Evolutionary conservation across 2,113 vertebrate genomes (phyloP).

Genomic region (Dascyllus trimaculatus): DNA sequence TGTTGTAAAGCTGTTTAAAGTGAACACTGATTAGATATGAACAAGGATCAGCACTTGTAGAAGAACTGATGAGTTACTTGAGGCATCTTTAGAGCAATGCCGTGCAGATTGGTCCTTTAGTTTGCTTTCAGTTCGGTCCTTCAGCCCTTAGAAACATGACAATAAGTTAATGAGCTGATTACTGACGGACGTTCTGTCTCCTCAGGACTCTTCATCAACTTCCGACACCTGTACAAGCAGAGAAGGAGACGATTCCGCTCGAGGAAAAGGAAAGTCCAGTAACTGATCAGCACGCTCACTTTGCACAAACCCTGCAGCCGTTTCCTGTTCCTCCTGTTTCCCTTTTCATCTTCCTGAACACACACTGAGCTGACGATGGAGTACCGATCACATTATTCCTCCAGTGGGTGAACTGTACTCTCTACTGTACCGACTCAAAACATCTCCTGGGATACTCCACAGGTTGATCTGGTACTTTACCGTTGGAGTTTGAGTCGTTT

Average conservation of each 20-base stretch:
- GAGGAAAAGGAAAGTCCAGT: conserved; percentile 91
- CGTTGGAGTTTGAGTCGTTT: neutral
- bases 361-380: conserved; percentile 10
- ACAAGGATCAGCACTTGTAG: no score
- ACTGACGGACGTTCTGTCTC: neutral
- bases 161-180: neutral
- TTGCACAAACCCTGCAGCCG: neutral
- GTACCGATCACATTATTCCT: conserved; percentile 1
- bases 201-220: conserved; percentile 90
- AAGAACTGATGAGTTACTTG: no score
- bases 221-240: conserved; percentile 93
- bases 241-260: conserved; percentile 87
- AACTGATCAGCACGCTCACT: conserved; percentile 34
- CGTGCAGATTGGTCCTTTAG: neutral
- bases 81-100: neutral
- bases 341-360: conserved; percentile 26
- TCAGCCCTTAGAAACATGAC: no score
- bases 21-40: no score
- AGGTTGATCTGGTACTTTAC: neutral
- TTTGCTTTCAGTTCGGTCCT: neutral
- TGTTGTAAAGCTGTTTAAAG: no score
- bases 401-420: conserved; percentile 5
- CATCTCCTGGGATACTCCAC: neutral
- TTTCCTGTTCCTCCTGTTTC: conserved; percentile 8
- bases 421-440: neutral